phyloP scores from a whole-genome alignment of 2,888 invertebrate genomes.

The Celastrina argiolus region DNA sequence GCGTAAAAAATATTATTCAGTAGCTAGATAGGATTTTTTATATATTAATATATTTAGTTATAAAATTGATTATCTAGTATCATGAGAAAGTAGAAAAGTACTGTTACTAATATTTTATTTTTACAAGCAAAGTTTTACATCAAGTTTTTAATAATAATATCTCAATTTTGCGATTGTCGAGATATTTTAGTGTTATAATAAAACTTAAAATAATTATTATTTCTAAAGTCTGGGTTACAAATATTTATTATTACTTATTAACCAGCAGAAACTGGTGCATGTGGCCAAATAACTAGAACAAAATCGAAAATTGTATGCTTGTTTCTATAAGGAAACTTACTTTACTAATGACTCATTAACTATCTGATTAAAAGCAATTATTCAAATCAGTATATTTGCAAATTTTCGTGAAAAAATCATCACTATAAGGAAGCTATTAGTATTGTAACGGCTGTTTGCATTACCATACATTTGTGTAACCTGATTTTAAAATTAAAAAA shows the following conservation, averaged over 20 bases:
- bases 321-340: background rate
- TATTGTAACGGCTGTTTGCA: background rate
- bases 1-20: no score
- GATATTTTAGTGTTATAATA: background rate
- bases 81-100: background rate
- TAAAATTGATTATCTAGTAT: background rate
- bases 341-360: background rate
- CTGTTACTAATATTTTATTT: background rate
- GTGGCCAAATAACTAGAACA: no score
- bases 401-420: conserved; percentile 3
- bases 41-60: background rate
- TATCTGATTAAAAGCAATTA: background rate
- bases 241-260: no score
- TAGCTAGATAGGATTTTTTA: no score
- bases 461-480: background rate
- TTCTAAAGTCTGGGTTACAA: no score
- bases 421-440: conserved; percentile 17
- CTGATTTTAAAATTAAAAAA: conserved; percentile 7
- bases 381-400: background rate
- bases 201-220: no score
- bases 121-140: background rate
- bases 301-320: no score
- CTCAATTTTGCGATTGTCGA: background rate
- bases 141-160: background rate
- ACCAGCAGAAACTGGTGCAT: no score